Evolutionary conservation across 2,113 vertebrate genomes (phyloP).

Genomic region (Grammomys dolichurus): DNA sequence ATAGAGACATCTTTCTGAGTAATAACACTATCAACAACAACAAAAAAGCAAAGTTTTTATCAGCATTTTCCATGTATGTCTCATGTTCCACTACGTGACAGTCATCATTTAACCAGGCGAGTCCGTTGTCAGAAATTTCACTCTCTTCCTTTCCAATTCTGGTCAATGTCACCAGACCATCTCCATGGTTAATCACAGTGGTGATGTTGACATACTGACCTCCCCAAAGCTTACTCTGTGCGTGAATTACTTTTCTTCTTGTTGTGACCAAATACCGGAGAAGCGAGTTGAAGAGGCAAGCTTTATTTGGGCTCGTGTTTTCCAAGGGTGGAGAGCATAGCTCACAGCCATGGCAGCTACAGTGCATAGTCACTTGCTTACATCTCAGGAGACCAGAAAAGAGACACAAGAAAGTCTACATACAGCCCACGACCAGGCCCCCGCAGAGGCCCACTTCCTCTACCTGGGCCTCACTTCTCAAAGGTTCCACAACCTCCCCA

Average conservation of each 20-base stretch:
- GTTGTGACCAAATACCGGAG: neutral
- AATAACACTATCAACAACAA: neutral
- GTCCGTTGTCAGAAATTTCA: neutral
- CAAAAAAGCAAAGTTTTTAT: neutral
- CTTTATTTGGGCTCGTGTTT: neutral
- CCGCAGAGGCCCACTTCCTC: no score
- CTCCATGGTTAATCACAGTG: neutral
- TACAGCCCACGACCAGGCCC: neutral
- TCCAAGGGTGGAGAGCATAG: neutral
- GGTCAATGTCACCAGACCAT: neutral
- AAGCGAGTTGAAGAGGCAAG: neutral
- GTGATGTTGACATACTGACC: neutral
- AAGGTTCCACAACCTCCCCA: neutral
- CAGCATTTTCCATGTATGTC: neutral
- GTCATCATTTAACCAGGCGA: no score
- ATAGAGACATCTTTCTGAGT: neutral
- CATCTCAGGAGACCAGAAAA: neutral
- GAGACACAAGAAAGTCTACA: neutral
- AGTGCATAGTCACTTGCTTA: neutral
- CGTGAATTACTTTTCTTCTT: neutral
- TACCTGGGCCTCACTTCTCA: neutral
- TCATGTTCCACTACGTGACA: accelerated
- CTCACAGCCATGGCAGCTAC: no score
- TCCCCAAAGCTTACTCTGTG: neutral
- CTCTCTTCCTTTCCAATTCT: no score